Evolutionary conservation across 2,797 vertebrate genomes (phyloP).

Genomic region (Threskiornis aethiopicus): DNA sequence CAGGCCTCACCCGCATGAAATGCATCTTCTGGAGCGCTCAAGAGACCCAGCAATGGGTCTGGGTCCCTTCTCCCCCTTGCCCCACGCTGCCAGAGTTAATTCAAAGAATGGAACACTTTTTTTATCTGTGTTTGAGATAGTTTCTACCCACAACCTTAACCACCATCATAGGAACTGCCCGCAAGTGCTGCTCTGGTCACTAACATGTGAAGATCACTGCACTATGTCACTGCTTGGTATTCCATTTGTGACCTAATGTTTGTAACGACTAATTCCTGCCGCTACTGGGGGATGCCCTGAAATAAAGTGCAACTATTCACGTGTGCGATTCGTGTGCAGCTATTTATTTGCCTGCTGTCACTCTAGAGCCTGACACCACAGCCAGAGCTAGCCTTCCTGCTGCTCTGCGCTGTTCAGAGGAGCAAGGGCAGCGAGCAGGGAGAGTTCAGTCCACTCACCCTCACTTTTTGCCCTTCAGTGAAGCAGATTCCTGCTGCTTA

Average conservation of each 20-base stretch:
- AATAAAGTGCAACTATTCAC: conserved; percentile 73
- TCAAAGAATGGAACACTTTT: background rate
- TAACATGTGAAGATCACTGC: background rate
- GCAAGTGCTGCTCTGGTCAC: background rate
- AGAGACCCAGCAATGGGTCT: rapidly evolving
- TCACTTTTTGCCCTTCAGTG: background rate
- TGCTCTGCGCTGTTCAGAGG: rapidly evolving
- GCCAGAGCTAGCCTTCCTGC: background rate
- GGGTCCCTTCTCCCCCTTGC: background rate
- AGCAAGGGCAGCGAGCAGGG: too few relatives aligned
- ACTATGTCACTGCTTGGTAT: background rate
- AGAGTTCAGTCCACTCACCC: background rate
- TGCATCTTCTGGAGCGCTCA: background rate
- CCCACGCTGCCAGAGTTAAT: background rate
- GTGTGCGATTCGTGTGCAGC: background rate
- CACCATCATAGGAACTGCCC: background rate
- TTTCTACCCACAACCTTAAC: background rate
- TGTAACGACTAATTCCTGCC: conserved; percentile 8
- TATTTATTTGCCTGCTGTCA: background rate
- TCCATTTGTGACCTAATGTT: background rate
- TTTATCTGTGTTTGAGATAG: background rate
- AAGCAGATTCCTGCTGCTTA: background rate
- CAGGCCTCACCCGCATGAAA: background rate
- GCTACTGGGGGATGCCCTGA: conserved; percentile 31
- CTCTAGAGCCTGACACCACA: background rate